These are phyloP conservation scores for Saccostrea echinata DNA, from an alignment of 1,140 invertebrate species.

Conservation along the genomic window DNA sequence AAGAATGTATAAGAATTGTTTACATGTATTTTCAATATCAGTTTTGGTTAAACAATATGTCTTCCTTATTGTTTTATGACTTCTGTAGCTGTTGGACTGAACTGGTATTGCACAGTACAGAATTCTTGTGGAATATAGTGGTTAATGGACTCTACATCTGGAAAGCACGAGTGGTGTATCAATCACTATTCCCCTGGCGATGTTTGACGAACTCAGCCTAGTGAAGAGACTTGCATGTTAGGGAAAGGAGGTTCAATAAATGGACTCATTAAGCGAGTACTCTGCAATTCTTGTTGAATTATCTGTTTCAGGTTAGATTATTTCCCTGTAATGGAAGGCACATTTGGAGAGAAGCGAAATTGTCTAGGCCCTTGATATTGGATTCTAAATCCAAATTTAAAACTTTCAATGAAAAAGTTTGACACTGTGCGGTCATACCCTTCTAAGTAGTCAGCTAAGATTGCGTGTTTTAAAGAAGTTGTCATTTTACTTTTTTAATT, in stretches of 20 bases:
- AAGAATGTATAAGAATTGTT: constrained; percentile 36
- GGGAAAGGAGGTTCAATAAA: constrained; percentile 24
- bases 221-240: constrained; percentile 34
- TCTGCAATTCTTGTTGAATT: constrained; percentile 40
- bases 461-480: background rate
- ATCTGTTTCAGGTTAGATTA: constrained; percentile 12
- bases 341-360: too few relatives aligned
- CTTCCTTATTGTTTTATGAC: constrained; percentile 50
- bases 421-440: background rate
- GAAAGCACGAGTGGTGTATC: constrained; percentile 48
- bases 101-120: constrained; percentile 45
- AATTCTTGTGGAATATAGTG: constrained; percentile 42
- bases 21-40: constrained; percentile 51
- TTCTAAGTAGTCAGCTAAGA: background rate
- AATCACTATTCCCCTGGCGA: constrained; percentile 33
- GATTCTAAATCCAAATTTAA: constrained; percentile 12
- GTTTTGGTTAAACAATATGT: constrained; percentile 45
- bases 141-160: constrained; percentile 39
- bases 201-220: constrained; percentile 46
- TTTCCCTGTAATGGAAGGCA: constrained; percentile 9
- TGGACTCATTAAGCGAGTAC: constrained; percentile 20
- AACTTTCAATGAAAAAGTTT: background rate
- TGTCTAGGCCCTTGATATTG: background rate
- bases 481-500: background rate
- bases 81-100: constrained; percentile 33